phyloP scores from a whole-genome alignment of 1,140 invertebrate species.

The Bombus fervidus region DNA sequence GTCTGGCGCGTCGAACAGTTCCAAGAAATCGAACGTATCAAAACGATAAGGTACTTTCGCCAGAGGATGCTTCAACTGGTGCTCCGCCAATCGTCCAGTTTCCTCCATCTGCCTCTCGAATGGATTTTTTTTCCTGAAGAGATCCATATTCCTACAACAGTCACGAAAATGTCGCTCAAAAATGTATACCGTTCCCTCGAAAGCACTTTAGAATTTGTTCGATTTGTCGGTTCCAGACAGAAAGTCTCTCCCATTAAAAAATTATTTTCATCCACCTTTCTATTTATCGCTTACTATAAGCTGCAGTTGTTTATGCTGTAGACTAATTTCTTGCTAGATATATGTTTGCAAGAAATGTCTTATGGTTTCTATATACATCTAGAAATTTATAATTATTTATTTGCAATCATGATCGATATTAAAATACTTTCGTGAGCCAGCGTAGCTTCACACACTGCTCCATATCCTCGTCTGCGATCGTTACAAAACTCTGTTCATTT shows the following conservation, averaged over 20 bases:
- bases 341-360: too few relatives aligned
- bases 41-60: slow-evolving; percentile 23
- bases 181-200: neutral
- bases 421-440: neutral
- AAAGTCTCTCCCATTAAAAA: too few relatives aligned
- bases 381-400: too few relatives aligned
- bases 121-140: neutral
- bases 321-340: too few relatives aligned
- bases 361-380: too few relatives aligned
- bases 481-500: neutral
- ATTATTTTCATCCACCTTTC: slow-evolving; percentile 8
- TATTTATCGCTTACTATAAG: too few relatives aligned
- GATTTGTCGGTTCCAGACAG: too few relatives aligned
- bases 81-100: slow-evolving; percentile 2
- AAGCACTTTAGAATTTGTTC: neutral
- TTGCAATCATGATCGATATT: too few relatives aligned
- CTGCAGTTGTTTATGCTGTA: too few relatives aligned
- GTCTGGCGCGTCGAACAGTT: neutral
- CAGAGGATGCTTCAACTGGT: slow-evolving; percentile 9
- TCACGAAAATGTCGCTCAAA: neutral
- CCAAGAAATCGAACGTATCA: slow-evolving; percentile 35
- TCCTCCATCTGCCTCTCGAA: neutral
- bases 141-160: slow-evolving; percentile 6
- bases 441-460: neutral
- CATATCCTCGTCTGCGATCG: neutral